These are phyloP conservation scores for Drosophila gunungcola DNA, from an alignment of 1,140 invertebrate species.

Conservation along the genomic window DNA sequence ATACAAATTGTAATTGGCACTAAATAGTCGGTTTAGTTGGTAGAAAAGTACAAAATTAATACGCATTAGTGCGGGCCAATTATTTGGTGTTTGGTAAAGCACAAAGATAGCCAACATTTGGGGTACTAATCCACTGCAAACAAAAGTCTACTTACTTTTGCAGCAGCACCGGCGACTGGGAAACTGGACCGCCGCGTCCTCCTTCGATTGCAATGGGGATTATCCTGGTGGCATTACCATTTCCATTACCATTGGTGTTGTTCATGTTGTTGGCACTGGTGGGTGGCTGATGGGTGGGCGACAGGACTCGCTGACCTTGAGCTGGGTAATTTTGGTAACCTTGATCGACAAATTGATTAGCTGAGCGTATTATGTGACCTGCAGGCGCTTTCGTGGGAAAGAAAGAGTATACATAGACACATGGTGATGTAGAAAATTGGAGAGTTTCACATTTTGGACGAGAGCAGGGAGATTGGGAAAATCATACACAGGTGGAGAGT, in stretches of 20 bases:
- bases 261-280: slow-evolving; percentile 48
- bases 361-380: slow-evolving; percentile 82
- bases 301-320: slow-evolving; percentile 51
- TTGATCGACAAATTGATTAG: slow-evolving; percentile 85
- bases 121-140: not conserved
- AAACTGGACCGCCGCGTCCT: slow-evolving; percentile 74
- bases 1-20: slow-evolving; percentile 80
- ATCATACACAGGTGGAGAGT: slow-evolving; percentile 11
- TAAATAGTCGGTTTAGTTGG: slow-evolving; percentile 55
- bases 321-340: slow-evolving; percentile 80
- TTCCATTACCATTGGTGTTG: slow-evolving; percentile 40
- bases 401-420: slow-evolving; percentile 81
- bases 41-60: slow-evolving; percentile 72
- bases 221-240: slow-evolving; percentile 63
- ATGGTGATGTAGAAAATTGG: slow-evolving; percentile 66
- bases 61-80: slow-evolving; percentile 67
- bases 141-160: slow-evolving; percentile 77
- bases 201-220: slow-evolving; percentile 77
- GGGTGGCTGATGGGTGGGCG: slow-evolving; percentile 32
- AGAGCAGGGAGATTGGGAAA: slow-evolving; percentile 28
- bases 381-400: slow-evolving; percentile 79
- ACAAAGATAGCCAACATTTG: slow-evolving; percentile 42
- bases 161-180: slow-evolving; percentile 74
- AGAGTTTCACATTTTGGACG: slow-evolving; percentile 59
- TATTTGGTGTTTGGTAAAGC: slow-evolving; percentile 61